A percentile compares a stretch with the other conserved stretches of the same genome.
Evolutionary conservation across 2,888 invertebrate species (phyloP).

Genomic region (Conops quadrifasciatus): DNA sequence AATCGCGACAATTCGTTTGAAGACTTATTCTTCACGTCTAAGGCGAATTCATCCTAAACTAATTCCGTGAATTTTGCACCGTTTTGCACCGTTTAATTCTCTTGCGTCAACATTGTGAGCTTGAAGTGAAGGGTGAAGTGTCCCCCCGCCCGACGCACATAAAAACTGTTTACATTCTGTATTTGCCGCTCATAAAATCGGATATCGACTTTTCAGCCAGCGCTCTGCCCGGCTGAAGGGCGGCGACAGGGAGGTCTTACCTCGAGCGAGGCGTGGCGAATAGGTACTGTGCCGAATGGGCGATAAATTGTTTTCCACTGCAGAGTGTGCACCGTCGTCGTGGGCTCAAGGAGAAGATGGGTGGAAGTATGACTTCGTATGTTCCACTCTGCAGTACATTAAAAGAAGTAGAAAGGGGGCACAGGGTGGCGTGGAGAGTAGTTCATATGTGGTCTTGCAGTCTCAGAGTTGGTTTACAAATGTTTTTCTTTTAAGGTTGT

Average conservation of each 20-base stretch:
- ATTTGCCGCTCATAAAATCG: slow-evolving; percentile 59
- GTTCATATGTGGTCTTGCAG: no score
- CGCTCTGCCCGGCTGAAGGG: slow-evolving; percentile 4
- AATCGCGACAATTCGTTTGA: neutral
- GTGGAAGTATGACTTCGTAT: no score
- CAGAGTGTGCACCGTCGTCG: neutral
- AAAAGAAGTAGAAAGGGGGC: slow-evolving; percentile 6
- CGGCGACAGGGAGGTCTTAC: slow-evolving; percentile 23
- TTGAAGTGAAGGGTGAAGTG: slow-evolving; percentile 44
- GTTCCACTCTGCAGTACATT: no score
- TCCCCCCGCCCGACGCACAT: slow-evolving; percentile 50
- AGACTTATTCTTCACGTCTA: slow-evolving; percentile 24
- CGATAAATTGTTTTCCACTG: slow-evolving; percentile 56
- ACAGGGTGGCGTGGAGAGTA: no score
- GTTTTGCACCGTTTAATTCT: slow-evolving; percentile 21
- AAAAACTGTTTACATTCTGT: slow-evolving; percentile 56
- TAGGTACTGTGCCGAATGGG: slow-evolving; percentile 55
- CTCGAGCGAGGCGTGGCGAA: slow-evolving; percentile 26
- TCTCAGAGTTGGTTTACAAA: no score
- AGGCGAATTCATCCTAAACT: neutral
- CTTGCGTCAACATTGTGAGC: neutral
- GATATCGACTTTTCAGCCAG: slow-evolving; percentile 56
- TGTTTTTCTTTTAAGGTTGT: no score
- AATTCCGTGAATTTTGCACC: slow-evolving; percentile 4
- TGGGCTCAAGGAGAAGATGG: slow-evolving; percentile 11